Percentiles rank a stretch among this genome's conserved stretches.
Evolutionary conservation across 2,888 invertebrate genomes (phyloP).

Genomic region (Callyntrura sp.): DNA sequence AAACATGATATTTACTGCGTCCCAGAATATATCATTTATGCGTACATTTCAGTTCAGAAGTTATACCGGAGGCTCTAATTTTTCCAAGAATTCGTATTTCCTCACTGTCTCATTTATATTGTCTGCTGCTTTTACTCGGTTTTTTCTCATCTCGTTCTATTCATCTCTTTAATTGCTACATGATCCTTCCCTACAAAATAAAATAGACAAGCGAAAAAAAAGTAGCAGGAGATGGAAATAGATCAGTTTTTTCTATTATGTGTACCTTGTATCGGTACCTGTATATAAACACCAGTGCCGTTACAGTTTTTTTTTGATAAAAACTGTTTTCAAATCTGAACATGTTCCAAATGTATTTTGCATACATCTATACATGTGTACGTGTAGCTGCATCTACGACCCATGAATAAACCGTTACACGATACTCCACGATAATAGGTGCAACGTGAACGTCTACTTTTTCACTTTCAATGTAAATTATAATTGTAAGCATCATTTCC

Average conservation of each 20-base stretch:
- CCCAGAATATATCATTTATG: constrained; percentile 18
- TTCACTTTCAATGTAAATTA: constrained; percentile 7
- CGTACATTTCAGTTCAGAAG: constrained; percentile 18
- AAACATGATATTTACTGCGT: constrained; percentile 33
- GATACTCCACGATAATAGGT: not conserved
- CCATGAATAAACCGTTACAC: constrained; percentile 19
- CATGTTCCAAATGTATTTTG: not conserved
- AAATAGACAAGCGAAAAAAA: not conserved
- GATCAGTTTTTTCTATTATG: not conserved
- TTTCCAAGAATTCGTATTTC: constrained; percentile 32
- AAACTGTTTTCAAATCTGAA: constrained; percentile 8
- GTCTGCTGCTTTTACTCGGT: constrained; percentile 2
- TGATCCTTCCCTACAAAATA: constrained; percentile 51
- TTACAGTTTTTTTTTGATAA: not conserved
- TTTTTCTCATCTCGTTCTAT: constrained; percentile 44
- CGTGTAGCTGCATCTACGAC: too few relatives aligned
- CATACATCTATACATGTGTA: not conserved
- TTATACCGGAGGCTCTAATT: constrained; percentile 56
- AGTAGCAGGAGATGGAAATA: constrained; percentile 12
- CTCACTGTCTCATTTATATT: constrained; percentile 37
- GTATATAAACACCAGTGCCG: not conserved
- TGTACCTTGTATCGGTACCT: not conserved
- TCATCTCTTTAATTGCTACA: constrained; percentile 68
- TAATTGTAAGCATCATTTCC: too few relatives aligned
- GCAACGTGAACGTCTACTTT: not conserved